A percentile compares a stretch with the other conserved stretches of the same genome.
phyloP scores from a whole-genome alignment of 2,888 invertebrate species.

The Hypercompe scribonia region DNA sequence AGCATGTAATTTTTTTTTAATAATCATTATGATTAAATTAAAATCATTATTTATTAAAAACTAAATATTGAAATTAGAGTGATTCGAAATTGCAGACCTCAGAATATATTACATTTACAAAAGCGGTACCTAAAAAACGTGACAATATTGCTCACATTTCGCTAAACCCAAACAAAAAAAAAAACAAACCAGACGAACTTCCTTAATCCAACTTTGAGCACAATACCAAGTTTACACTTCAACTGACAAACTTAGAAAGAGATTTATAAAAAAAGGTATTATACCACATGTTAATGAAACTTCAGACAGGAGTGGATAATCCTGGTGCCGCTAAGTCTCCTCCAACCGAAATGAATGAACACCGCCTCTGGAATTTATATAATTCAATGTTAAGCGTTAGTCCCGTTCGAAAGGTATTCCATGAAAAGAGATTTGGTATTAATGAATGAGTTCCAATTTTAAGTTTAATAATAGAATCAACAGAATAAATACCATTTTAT shows the following conservation, averaged over 20 bases:
- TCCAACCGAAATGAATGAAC: slow-evolving; percentile 40
- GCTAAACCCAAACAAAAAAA: slow-evolving; percentile 55
- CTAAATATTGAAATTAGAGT: too few relatives aligned
- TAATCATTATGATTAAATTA: too few relatives aligned
- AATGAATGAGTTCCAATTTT: slow-evolving; percentile 47
- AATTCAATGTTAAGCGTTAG: slow-evolving; percentile 45
- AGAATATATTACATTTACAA: background rate
- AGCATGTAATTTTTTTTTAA: too few relatives aligned
- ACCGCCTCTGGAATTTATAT: slow-evolving; percentile 25
- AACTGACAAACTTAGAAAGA: slow-evolving; percentile 63
- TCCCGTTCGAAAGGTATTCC: slow-evolving; percentile 47
- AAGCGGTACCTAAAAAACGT: background rate
- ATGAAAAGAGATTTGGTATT: slow-evolving; percentile 53
- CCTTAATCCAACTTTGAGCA: slow-evolving; percentile 68
- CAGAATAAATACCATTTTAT: slow-evolving; percentile 18
- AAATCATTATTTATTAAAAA: too few relatives aligned
- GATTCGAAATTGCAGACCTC: too few relatives aligned
- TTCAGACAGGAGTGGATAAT: slow-evolving; percentile 63
- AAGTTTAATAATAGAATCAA: slow-evolving; percentile 26
- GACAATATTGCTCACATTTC: slow-evolving; percentile 29
- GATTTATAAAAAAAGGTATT: slow-evolving; percentile 48
- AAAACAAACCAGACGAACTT: slow-evolving; percentile 38
- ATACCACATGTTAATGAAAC: slow-evolving; percentile 71
- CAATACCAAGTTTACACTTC: slow-evolving; percentile 76
- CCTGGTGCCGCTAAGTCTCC: slow-evolving; percentile 75